These are phyloP conservation scores for Menidia beryllina DNA, from an alignment of 2,113 vertebrate genomes.

Conservation along the genomic window DNA sequence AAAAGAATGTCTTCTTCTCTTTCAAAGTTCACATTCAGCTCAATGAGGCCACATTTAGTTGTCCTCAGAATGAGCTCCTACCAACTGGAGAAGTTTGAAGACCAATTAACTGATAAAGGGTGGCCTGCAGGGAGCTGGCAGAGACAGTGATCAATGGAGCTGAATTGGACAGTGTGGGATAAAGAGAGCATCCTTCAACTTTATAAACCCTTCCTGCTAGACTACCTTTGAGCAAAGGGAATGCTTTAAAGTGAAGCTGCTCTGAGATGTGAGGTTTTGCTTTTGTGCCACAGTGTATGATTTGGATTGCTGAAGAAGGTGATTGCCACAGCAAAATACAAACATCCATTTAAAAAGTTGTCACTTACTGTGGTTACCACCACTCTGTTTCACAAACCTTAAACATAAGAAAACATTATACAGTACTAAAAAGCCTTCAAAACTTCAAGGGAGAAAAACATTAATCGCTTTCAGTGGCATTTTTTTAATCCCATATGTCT, in stretches of 20 bases:
- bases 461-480: background rate
- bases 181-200: slow-evolving; percentile 24
- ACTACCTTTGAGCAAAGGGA: slow-evolving; percentile 28
- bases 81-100: slow-evolving; percentile 56
- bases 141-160: slow-evolving; percentile 59
- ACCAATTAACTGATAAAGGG: slow-evolving; percentile 74
- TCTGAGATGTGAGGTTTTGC: background rate
- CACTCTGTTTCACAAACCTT: background rate
- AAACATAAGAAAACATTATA: slow-evolving; percentile 18
- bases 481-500: background rate
- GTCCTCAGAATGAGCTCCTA: slow-evolving; percentile 37
- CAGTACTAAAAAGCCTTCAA: slow-evolving; percentile 48
- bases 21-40: slow-evolving; percentile 10
- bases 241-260: background rate
- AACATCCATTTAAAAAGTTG: slow-evolving; percentile 7
- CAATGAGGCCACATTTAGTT: slow-evolving; percentile 40
- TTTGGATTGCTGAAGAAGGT: background rate
- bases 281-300: background rate
- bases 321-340: slow-evolving; percentile 8
- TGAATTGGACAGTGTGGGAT: slow-evolving; percentile 31
- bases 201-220: slow-evolving; percentile 15
- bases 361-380: background rate
- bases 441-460: slow-evolving; percentile 3
- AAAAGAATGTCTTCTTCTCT: slow-evolving; percentile 36
- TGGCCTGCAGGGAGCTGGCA: slow-evolving; percentile 58